phyloP scores from a whole-genome alignment of 2,113 vertebrate genomes.

The Trogon surrucura region DNA sequence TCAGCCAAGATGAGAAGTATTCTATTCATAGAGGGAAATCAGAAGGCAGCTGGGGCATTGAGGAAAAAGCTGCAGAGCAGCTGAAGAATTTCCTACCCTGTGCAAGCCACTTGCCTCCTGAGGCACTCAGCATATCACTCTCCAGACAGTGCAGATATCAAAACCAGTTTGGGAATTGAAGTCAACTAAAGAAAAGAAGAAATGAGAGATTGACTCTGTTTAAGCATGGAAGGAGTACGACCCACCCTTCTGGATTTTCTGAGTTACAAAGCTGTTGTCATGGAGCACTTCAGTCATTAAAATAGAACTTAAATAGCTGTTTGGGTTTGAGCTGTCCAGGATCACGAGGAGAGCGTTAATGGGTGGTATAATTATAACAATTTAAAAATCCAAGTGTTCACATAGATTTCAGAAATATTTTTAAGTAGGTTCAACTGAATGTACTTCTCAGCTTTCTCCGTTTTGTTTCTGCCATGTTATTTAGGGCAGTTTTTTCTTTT shows the following conservation, averaged over 20 bases:
- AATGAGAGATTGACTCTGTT: not conserved
- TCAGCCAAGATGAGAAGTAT: not conserved
- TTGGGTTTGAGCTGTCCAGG: not conserved
- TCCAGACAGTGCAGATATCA: not conserved
- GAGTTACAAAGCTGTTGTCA: not conserved
- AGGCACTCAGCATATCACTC: not conserved
- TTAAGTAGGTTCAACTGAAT: not conserved
- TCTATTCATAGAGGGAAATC: not conserved
- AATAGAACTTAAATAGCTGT: not conserved
- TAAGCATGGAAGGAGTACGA: not conserved
- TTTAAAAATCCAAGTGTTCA: not conserved
- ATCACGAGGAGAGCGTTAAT: not conserved
- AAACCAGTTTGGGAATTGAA: not conserved
- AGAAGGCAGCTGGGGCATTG: not conserved
- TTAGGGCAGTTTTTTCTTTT: too few species aligned
- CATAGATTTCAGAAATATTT: not conserved
- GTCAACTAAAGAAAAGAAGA: not conserved
- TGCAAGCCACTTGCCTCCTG: not conserved
- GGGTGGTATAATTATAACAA: not conserved
- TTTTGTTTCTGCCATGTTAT: not conserved
- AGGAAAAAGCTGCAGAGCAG: not conserved
- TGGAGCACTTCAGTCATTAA: not conserved
- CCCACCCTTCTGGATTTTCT: not conserved
- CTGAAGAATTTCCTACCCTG: not conserved
- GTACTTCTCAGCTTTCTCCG: not conserved